A percentile compares a stretch with the other conserved stretches of the same genome.
These are phyloP conservation scores for Drosophila murphyi DNA, from an alignment of 1,140 invertebrate species.

Conservation along the genomic window DNA sequence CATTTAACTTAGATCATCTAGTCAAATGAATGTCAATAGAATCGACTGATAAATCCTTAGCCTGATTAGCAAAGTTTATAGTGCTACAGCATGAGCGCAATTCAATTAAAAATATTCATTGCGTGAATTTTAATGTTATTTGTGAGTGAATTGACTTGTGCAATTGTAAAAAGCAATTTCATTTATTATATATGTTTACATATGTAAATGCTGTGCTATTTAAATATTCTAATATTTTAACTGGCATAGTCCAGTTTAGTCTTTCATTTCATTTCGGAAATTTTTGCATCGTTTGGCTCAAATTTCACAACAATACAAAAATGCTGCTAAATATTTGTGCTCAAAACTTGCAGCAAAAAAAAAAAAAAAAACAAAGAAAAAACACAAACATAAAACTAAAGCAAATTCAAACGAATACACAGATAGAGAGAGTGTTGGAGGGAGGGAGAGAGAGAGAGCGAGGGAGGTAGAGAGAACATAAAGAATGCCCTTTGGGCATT, in stretches of 20 bases:
- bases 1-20: neutral
- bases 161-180: neutral
- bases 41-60: slow-evolving; percentile 11
- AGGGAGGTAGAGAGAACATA: neutral
- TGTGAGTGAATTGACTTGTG: neutral
- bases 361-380: neutral
- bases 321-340: slow-evolving; percentile 27
- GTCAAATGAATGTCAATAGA: slow-evolving; percentile 2
- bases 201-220: too few relatives aligned
- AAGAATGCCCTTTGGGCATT: slow-evolving; percentile 8
- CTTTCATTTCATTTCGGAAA: neutral
- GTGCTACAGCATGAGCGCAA: slow-evolving; percentile 4
- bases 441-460: neutral
- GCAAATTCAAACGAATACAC: neutral
- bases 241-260: neutral
- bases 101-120: slow-evolving; percentile 27
- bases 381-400: slow-evolving; percentile 8
- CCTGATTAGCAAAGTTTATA: slow-evolving; percentile 15
- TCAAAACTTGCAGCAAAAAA: slow-evolving; percentile 10
- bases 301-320: slow-evolving; percentile 4
- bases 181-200: neutral
- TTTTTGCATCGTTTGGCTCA: slow-evolving; percentile 4
- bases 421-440: neutral
- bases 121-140: slow-evolving; percentile 8
- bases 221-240: neutral